phyloP scores from a whole-genome alignment of 2,797 vertebrate species.

The Neostethus bicornis region DNA sequence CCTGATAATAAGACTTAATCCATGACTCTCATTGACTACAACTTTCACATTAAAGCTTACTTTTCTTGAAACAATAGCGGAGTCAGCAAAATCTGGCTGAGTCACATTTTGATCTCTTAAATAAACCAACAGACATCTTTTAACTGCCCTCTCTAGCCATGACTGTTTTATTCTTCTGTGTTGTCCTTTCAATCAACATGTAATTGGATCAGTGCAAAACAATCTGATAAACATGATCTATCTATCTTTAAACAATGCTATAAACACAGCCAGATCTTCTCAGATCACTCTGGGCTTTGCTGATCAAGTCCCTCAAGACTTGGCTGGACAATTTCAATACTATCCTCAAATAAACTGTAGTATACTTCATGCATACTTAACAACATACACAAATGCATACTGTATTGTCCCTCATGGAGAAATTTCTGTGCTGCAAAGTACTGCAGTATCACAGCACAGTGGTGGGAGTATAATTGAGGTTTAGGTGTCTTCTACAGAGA shows the following conservation, averaged over 20 bases:
- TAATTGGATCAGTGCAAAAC: slow-evolving; percentile 77
- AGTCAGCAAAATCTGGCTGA: slow-evolving; percentile 19
- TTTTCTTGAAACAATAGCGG: slow-evolving; percentile 32
- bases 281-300: slow-evolving; percentile 38
- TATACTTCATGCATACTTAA: slow-evolving; percentile 33
- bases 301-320: slow-evolving; percentile 57
- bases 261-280: slow-evolving; percentile 56
- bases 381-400: slow-evolving; percentile 16
- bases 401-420: too few species aligned
- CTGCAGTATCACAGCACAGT: too few species aligned
- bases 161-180: slow-evolving; percentile 44
- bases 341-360: slow-evolving; percentile 33
- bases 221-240: slow-evolving; percentile 67
- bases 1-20: slow-evolving; percentile 26
- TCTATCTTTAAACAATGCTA: slow-evolving; percentile 60
- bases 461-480: too few species aligned
- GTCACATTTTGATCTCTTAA: slow-evolving; percentile 42
- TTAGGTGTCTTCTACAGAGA: too few species aligned
- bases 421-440: too few species aligned
- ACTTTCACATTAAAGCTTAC: slow-evolving; percentile 46
- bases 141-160: slow-evolving; percentile 40
- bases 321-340: slow-evolving; percentile 45
- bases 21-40: slow-evolving; percentile 15
- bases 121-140: slow-evolving; percentile 44
- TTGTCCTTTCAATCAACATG: slow-evolving; percentile 75